phyloP scores from a whole-genome alignment of 2,888 invertebrate genomes.

The Lasioglossum leucozonium region DNA sequence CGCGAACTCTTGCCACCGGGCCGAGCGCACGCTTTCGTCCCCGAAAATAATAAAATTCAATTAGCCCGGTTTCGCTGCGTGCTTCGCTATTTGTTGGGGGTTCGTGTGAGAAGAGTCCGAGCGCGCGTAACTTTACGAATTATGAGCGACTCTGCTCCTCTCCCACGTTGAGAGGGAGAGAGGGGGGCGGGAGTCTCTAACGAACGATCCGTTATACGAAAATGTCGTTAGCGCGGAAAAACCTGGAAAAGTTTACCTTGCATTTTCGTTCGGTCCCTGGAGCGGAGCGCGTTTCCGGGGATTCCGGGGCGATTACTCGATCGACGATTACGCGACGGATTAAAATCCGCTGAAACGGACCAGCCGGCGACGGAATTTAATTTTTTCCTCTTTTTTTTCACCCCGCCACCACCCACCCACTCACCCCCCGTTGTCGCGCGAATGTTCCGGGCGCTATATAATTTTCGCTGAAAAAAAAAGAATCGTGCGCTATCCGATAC shows the following conservation, averaged over 20 bases:
- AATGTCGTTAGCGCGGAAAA: neutral
- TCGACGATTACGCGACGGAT: slow-evolving; percentile 7
- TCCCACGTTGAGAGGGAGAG: neutral
- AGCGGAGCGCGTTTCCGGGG: neutral
- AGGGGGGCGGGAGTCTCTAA: neutral
- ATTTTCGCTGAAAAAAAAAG: neutral
- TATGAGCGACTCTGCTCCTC: neutral
- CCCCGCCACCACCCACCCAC: too few relatives aligned
- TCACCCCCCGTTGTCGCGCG: neutral
- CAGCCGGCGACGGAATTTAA: neutral
- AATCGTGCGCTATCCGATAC: neutral
- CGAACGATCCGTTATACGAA: slow-evolving; percentile 10
- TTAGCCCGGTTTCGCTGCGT: slow-evolving; percentile 19
- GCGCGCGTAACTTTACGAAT: slow-evolving; percentile 29
- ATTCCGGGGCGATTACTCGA: neutral
- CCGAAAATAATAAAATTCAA: slow-evolving; percentile 31
- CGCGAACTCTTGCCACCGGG: neutral
- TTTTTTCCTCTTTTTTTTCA: neutral
- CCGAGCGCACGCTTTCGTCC: neutral
- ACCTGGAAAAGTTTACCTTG: slow-evolving; percentile 2
- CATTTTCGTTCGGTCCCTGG: neutral
- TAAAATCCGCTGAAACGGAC: neutral
- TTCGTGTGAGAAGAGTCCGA: slow-evolving; percentile 25
- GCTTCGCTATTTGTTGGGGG: slow-evolving; percentile 5
- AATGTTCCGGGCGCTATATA: neutral